Evolutionary conservation across 2,888 invertebrate genomes (phyloP), one percentile per base, ranked within the genome.

Genomic region (Capitulum mitella): DNA sequence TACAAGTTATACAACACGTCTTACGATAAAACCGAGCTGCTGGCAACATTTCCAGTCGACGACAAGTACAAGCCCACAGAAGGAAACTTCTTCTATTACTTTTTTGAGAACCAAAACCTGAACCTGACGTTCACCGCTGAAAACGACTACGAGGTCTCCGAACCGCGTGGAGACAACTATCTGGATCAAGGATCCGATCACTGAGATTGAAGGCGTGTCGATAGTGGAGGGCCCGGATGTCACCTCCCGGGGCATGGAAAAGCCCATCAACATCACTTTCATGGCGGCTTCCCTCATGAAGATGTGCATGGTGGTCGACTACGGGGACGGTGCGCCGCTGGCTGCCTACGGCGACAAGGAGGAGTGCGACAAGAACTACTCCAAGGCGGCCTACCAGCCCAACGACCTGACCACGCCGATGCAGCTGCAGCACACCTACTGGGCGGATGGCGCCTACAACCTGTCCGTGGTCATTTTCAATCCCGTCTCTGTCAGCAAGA

Each of bases 271-370:
- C 32, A 22, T 76, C 16, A 76, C 76, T 0, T 76, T 76, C 46
- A 32, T 29, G n/a, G n/a, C 46, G 1, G 46, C 43, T 3, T 46
- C 46, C 3, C 43, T n/a, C 16, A 12, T 46, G 43, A 5, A 2
- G 3, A 29, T 76, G 76, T 76, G 76, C 16, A 12, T 76, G 76
- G 76, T 76, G 12, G 29, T 76, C 2, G 76, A 76, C n/a, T 76
- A 76, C 29, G 76, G 76, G 1, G 76, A 76, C 32, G 32, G 76
- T 5, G 37, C 76, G 19, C 76, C 76, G 16, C 32, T 76, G 32
- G 76, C 76, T 6, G 43, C 76, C 1, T 76, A 76, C 32, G 76
- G 76, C 12, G 76, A 76, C 29, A 46, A 76, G n/a, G 2, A 16
- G 8, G 19, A 26, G 1, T 76, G 76, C 32, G 8, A 29, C 10